A percentile compares a stretch with the other conserved stretches of the same genome.
Conservation (phyloP, 2,888 invertebrate species). For the Acanthosoma haemorrhoidale region DNA sequence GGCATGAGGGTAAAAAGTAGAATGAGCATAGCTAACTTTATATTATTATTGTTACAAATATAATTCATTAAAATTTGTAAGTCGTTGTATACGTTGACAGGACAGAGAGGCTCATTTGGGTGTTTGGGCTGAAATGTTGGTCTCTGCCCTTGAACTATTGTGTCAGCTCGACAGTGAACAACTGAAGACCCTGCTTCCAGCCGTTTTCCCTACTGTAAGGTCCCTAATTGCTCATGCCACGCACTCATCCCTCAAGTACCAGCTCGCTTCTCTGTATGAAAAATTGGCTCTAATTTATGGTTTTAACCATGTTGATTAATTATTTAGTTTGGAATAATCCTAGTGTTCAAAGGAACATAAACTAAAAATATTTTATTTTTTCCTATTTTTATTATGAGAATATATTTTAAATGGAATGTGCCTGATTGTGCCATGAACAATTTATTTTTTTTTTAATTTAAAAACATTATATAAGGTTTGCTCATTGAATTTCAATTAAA, state of each 20-base stretch:
- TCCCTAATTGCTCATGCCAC: slow-evolving; percentile 54
- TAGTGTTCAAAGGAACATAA: no score
- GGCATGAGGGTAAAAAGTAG: not conserved
- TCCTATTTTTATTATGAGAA: no score
- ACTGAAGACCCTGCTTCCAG: slow-evolving; percentile 54
- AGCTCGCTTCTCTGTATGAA: slow-evolving; percentile 53
- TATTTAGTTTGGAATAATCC: no score
- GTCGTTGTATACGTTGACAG: slow-evolving; percentile 46
- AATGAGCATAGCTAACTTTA: not conserved
- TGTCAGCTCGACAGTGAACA: slow-evolving; percentile 49
- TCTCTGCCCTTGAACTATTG: slow-evolving; percentile 72
- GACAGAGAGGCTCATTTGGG: slow-evolving; percentile 77
- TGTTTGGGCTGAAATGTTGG: slow-evolving; percentile 79
- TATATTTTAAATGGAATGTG: no score
- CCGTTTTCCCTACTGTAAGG: slow-evolving; percentile 54
- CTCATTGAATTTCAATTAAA: no score
- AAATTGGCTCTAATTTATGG: slow-evolving; percentile 52
- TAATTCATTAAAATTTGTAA: not conserved
- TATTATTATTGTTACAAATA: no score
- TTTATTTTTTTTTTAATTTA: no score
- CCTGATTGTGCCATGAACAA: not conserved
- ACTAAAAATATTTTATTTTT: no score
- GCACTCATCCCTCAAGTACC: slow-evolving; percentile 53
- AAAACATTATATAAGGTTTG: no score
- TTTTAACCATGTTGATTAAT: slow-evolving; percentile 43